Evolutionary conservation across 2,888 invertebrate genomes (phyloP).

Genomic region (Heteromyza rotundicornis): DNA sequence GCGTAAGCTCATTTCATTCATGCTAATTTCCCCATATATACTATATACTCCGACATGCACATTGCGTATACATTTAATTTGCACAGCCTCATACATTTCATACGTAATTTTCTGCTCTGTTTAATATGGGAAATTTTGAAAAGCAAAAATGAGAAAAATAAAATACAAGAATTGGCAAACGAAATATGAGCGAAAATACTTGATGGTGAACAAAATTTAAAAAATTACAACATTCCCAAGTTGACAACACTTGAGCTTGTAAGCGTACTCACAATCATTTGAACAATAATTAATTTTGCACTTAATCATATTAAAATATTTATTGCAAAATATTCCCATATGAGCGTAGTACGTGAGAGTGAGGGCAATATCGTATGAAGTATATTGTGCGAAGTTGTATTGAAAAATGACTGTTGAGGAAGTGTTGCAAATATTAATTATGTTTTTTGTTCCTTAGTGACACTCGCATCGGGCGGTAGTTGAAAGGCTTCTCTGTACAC

Average conservation of each 20-base stretch:
- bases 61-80: neutral
- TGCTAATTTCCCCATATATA: no score
- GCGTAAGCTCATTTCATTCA: no score
- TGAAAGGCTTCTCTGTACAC: no score
- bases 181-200: no score
- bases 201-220: no score
- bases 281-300: neutral
- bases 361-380: no score
- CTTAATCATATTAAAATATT: neutral
- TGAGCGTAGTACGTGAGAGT: neutral
- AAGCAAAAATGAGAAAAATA: neutral
- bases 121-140: neutral
- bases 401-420: no score
- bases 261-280: neutral
- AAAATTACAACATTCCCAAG: neutral
- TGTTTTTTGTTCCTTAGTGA: no score
- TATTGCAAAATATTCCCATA: neutral
- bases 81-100: neutral
- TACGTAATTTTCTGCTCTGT: constrained; percentile 6
- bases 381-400: no score
- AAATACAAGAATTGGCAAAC: neutral
- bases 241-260: neutral
- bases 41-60: no score
- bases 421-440: no score
- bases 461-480: no score